Percentiles rank a stretch among this genome's conserved stretches.
These are phyloP conservation scores for Girardinichthys multiradiatus DNA, from an alignment of 2,113 vertebrate genomes.

Conservation along the genomic window DNA sequence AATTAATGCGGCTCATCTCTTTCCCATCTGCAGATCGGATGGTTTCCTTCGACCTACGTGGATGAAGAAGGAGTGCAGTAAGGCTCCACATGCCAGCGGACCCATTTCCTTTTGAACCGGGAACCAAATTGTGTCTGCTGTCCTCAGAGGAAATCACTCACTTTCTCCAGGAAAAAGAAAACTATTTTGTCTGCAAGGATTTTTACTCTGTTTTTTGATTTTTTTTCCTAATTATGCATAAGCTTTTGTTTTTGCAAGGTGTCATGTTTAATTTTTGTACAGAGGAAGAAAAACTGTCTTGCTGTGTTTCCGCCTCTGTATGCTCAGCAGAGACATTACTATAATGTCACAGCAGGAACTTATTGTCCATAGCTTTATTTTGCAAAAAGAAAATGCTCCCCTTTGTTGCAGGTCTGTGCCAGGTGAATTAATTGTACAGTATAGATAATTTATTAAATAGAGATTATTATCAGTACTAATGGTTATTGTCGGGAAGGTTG, in stretches of 20 bases:
- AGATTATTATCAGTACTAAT: constrained; percentile 79
- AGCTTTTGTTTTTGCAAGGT: constrained; percentile 51
- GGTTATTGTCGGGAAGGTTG: constrained; percentile 70
- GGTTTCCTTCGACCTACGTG: constrained; percentile 98
- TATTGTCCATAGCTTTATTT: constrained; percentile 63
- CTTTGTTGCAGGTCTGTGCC: constrained; percentile 67
- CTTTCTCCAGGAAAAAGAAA: constrained; percentile 70
- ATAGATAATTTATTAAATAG: constrained; percentile 88
- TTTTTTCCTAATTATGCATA: constrained; percentile 79
- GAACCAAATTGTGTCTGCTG: constrained; percentile 62
- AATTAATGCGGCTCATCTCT: constrained; percentile 1
- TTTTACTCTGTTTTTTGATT: constrained; percentile 57
- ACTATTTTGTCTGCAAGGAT: constrained; percentile 63
- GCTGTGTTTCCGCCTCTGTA: constrained; percentile 40
- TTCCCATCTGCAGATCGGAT: constrained; percentile 86
- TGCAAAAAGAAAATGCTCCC: constrained; percentile 31
- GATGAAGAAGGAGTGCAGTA: constrained; percentile 93
- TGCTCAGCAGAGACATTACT: constrained; percentile 47
- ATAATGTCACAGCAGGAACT: constrained; percentile 42
- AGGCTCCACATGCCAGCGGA: constrained; percentile 16
- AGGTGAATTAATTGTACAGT: constrained; percentile 80
- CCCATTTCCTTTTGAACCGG: constrained; percentile 52
- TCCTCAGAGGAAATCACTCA: constrained; percentile 65
- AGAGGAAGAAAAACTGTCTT: constrained; percentile 32
- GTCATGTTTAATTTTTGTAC: constrained; percentile 65